Percentiles rank a stretch among this genome's conserved stretches.
Conservation (phyloP, 2,797 vertebrate species). For the Balearica regulorum region DNA sequence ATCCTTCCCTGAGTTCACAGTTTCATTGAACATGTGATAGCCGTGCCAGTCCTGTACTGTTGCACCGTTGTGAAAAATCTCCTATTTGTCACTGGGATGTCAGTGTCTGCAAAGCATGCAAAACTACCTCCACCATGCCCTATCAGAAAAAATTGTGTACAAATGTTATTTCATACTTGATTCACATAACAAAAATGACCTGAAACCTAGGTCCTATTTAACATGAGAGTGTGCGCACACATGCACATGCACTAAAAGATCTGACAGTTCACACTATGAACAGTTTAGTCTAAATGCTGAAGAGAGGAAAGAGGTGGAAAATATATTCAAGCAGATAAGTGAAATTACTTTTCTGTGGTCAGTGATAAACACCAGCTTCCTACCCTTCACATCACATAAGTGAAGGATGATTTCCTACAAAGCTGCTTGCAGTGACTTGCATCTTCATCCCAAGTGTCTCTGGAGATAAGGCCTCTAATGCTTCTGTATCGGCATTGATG, state of each 20-base stretch:
- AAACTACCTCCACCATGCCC: neutral
- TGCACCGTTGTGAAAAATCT: neutral
- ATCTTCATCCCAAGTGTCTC: neutral
- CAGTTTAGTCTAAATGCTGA: neutral
- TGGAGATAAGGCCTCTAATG: neutral
- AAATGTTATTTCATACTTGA: neutral
- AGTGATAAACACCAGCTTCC: neutral
- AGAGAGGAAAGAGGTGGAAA: neutral
- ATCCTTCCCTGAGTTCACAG: neutral
- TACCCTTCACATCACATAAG: neutral
- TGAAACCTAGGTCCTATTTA: neutral
- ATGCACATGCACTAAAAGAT: neutral
- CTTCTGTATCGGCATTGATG: neutral
- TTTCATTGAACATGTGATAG: neutral
- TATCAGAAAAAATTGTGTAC: neutral
- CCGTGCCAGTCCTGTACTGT: neutral
- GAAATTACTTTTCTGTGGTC: neutral
- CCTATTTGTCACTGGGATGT: neutral
- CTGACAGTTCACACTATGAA: neutral
- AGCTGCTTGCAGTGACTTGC: neutral
- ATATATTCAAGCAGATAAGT: neutral
- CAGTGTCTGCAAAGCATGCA: neutral
- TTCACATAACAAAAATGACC: neutral
- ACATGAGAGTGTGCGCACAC: neutral
- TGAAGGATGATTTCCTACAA: neutral